Percentiles rank a stretch among this genome's conserved stretches.
These are phyloP conservation scores for Myotis myotis DNA, from an alignment of 2,797 vertebrate species.

Conservation along the genomic window DNA sequence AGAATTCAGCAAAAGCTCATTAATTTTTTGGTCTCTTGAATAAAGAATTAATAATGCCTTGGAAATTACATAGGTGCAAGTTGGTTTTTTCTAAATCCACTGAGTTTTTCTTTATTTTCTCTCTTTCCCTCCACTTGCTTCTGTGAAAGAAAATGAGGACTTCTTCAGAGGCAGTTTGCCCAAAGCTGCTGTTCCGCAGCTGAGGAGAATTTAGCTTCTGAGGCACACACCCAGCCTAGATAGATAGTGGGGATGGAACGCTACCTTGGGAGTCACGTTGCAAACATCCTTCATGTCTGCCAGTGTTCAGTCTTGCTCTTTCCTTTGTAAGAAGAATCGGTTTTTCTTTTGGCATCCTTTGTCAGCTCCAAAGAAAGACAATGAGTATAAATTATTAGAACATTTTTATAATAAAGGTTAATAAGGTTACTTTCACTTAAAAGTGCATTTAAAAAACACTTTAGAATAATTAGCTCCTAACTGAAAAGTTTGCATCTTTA, in stretches of 20 bases:
- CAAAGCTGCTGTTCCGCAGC: not conserved
- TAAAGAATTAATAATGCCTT: constrained; percentile 70
- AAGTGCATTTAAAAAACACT: not conserved
- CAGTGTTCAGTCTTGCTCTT: not conserved
- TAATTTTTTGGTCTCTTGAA: constrained; percentile 74
- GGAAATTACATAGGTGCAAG: constrained; percentile 64
- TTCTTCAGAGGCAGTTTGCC: not conserved
- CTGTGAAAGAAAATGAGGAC: not conserved
- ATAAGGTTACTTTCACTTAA: not conserved
- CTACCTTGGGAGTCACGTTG: not conserved
- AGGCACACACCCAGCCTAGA: not conserved
- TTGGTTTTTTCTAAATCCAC: constrained; percentile 17
- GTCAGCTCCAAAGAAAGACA: not conserved
- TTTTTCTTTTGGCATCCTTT: not conserved
- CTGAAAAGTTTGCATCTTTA: not conserved
- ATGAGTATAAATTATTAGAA: not conserved
- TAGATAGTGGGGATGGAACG: not conserved
- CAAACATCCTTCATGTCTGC: not conserved
- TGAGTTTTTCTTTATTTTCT: constrained; percentile 36
- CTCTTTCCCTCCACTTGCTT: constrained; percentile 38
- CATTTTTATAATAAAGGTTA: not conserved
- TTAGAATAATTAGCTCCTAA: not conserved
- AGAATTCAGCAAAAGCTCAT: constrained; percentile 68
- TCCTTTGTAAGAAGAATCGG: not conserved
- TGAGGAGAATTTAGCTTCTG: not conserved